These are phyloP conservation scores for Drosophila limbata DNA, from an alignment of 2,888 invertebrate species.

Conservation along the genomic window DNA sequence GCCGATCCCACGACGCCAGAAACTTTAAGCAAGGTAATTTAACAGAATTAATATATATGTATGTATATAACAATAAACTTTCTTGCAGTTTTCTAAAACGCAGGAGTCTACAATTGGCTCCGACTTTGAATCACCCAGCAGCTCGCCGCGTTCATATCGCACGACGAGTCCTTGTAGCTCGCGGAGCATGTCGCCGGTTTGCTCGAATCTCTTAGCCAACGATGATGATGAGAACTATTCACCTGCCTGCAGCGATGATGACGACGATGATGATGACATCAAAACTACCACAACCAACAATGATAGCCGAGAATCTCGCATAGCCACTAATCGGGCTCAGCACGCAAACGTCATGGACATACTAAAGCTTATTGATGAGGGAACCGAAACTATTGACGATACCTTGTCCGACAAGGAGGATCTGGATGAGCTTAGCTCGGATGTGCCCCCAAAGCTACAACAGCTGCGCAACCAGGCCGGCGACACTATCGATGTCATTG, in stretches of 20 bases:
- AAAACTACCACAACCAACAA: conserved; percentile 12
- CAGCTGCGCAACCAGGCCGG: conserved; percentile 65
- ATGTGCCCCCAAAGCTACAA: conserved; percentile 75
- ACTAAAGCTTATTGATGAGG: conserved; percentile 83
- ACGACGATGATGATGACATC: conserved; percentile 80
- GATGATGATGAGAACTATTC: conserved; percentile 84
- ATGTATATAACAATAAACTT: too few relatives aligned
- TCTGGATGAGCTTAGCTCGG: conserved; percentile 79
- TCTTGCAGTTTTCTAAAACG: conserved; percentile 73
- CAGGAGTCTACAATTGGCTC: conserved; percentile 67
- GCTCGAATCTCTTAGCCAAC: conserved; percentile 66
- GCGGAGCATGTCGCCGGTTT: conserved; percentile 83
- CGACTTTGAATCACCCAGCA: conserved; percentile 84
- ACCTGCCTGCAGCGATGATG: conserved; percentile 85
- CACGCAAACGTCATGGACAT: conserved; percentile 75
- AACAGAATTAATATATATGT: background rate
- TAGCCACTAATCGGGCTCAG: conserved; percentile 62
- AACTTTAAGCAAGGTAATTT: conserved; percentile 73
- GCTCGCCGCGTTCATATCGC: conserved; percentile 82
- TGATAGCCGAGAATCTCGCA: conserved; percentile 62
- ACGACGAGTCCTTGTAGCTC: conserved; percentile 84
- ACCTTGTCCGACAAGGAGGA: conserved; percentile 83
- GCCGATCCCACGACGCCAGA: conserved; percentile 63
- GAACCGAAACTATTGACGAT: conserved; percentile 81
- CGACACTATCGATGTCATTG: conserved; percentile 82